Base-by-base conservation (phyloP, 2,797 vertebrate species). In the Lithobates pipiens region DNA sequence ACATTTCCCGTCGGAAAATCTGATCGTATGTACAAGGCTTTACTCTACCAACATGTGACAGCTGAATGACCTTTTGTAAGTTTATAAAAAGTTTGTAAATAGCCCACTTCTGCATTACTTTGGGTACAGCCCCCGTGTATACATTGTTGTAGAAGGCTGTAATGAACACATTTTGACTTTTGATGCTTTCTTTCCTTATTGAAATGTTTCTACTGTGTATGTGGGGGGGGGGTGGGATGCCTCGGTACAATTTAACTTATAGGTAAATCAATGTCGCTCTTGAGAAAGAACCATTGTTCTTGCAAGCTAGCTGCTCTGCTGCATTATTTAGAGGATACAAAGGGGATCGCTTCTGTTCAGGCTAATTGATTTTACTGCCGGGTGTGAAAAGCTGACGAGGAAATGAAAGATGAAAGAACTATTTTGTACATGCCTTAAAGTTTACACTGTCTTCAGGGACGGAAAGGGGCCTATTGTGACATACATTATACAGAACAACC, bases 331-430 rank as follows among this genome's bases (percentile, higher is more conserved):
- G 80, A 74, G 82, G 85, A 78, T 83, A 68, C 75, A 79, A 79
- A 75, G 76, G 61, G 50, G 57, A 78, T 79, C 75, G 68, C 82
- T 83, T 86, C 71, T 86, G 85, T 83, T 83, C 65, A 63, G 74
- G 85, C 61, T 83, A 86, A 83, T 86, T 86, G 85, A 83, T 86
- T 86, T 86, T 86, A 78, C 85, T 83, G 76, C 85, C 29, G 80
- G 76, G 85, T 75, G 80, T 86, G 68, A 86, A 70, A 83, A 83
- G 80, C 80, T 74, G 85, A 82, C 44, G 69, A 86, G 80, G 75
- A 82, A 82, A 82, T 82, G 68, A 82, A 83, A 86, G 68, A 86
- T 83, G 85, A 78, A 83, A 79, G 85, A 36, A 42, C 10, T 57
- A 57, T 76, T 86, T 79, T 79, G 85, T 86, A 65, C 15, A 72